Conservation (phyloP, 2,888 invertebrate genomes). For the Sphecodes monilicornis region DNA sequence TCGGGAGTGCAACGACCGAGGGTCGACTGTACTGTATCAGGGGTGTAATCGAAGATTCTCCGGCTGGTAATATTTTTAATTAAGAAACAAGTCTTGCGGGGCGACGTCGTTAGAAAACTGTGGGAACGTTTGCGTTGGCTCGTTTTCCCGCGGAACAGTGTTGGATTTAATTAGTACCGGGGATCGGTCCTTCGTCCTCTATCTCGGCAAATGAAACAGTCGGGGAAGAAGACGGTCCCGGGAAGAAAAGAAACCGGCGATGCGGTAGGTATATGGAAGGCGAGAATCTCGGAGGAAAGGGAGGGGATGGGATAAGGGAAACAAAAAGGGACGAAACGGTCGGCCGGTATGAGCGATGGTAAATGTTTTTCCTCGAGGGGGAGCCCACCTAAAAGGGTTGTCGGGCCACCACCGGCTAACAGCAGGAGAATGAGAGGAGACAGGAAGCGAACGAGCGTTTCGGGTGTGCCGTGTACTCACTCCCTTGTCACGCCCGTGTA, state of each 20-base stretch:
- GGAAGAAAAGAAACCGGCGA: slow-evolving; percentile 38
- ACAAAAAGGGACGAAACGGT: slow-evolving; percentile 41
- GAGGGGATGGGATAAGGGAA: slow-evolving; percentile 20
- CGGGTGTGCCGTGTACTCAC: slow-evolving; percentile 23
- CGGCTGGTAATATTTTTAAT: slow-evolving; percentile 69
- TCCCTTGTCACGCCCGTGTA: slow-evolving; percentile 57
- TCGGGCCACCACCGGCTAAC: slow-evolving; percentile 24
- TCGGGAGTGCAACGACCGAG: neutral
- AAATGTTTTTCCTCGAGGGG: slow-evolving; percentile 76
- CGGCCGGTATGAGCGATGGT: slow-evolving; percentile 58
- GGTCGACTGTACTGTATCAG: neutral
- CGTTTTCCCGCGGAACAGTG: slow-evolving; percentile 55
- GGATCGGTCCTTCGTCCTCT: slow-evolving; percentile 60
- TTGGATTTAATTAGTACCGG: slow-evolving; percentile 77
- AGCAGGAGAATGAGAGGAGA: slow-evolving; percentile 34
- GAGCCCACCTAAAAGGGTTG: slow-evolving; percentile 65
- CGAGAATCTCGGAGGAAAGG: neutral
- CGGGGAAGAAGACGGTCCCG: slow-evolving; percentile 26
- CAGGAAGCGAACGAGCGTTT: slow-evolving; percentile 25
- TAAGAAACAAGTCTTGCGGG: slow-evolving; percentile 70
- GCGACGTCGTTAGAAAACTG: slow-evolving; percentile 57
- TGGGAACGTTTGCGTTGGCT: slow-evolving; percentile 43
- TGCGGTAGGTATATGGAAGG: slow-evolving; percentile 1
- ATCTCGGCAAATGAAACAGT: slow-evolving; percentile 37
- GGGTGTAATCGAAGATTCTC: slow-evolving; percentile 37